Conservation (phyloP, 2,888 invertebrate genomes). For the Augiades crinisus region DNA sequence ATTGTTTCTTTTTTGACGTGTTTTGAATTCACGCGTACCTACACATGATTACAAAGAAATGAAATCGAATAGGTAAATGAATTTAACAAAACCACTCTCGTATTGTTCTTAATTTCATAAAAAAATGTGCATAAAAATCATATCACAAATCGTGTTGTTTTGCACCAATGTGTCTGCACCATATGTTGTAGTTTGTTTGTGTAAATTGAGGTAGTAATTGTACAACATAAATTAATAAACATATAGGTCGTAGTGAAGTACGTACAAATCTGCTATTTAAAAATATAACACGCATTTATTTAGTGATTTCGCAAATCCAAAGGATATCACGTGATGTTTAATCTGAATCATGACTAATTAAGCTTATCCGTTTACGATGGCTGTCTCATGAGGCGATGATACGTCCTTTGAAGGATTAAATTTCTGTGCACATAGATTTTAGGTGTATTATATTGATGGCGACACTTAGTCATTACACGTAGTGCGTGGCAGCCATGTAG, state of each 20-base stretch:
- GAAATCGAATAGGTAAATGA: neutral
- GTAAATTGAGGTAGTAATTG: too few relatives aligned
- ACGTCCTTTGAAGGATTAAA: neutral
- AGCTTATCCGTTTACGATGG: neutral
- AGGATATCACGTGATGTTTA: neutral
- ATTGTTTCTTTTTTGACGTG: too few relatives aligned
- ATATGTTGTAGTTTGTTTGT: neutral
- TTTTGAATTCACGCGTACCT: too few relatives aligned
- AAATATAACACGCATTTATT: too few relatives aligned
- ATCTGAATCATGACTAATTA: too few relatives aligned
- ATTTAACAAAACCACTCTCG: too few relatives aligned
- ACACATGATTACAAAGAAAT: neutral
- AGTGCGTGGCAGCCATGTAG: constrained; percentile 34
- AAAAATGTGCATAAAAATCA: neutral
- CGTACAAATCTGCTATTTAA: too few relatives aligned
- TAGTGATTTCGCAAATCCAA: too few relatives aligned
- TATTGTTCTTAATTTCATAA: too few relatives aligned
- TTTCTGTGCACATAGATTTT: neutral
- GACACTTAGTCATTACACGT: constrained; percentile 12
- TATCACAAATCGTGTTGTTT: neutral
- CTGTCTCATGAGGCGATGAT: neutral
- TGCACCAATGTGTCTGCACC: neutral
- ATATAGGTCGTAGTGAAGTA: too few relatives aligned
- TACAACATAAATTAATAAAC: too few relatives aligned
- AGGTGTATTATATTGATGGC: constrained; percentile 1